phyloP scores from a whole-genome alignment of 2,888 invertebrate species.

The Ophion obscuratus region DNA sequence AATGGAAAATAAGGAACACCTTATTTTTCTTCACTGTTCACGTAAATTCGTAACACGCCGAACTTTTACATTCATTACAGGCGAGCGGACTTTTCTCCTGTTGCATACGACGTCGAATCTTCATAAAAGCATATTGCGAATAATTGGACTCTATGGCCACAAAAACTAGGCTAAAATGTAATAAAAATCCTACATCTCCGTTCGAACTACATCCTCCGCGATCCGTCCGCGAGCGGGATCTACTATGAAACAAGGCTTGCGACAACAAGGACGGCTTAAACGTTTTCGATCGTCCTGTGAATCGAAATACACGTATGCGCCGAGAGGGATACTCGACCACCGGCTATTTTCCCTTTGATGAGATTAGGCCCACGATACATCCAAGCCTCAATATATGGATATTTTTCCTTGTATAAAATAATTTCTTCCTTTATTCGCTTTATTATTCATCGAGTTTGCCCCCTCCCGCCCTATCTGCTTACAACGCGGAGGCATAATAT shows the following conservation, averaged over 20 bases:
- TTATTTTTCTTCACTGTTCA: no score
- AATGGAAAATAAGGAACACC: no score
- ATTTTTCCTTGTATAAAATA: neutral
- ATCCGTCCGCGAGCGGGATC: no score
- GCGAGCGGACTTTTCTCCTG: no score
- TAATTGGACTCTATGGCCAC: neutral
- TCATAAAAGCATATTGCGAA: no score
- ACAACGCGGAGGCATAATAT: slow-evolving; percentile 22
- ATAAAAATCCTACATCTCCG: no score
- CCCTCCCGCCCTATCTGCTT: neutral
- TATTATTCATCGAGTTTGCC: slow-evolving; percentile 24
- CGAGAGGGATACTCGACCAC: neutral
- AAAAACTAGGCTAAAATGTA: neutral
- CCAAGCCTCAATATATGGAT: neutral
- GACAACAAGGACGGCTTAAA: neutral
- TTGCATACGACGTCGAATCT: no score
- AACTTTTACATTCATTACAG: no score
- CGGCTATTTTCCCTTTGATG: slow-evolving; percentile 25
- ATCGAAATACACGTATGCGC: neutral
- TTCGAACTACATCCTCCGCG: no score
- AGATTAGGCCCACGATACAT: neutral
- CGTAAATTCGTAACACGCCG: no score
- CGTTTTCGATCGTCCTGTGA: slow-evolving; percentile 4
- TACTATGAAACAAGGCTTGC: no score
- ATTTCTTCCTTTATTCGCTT: slow-evolving; percentile 11